Base-by-base conservation (phyloP, 2,797 vertebrate species). In the Cirrhinus molitorella region DNA sequence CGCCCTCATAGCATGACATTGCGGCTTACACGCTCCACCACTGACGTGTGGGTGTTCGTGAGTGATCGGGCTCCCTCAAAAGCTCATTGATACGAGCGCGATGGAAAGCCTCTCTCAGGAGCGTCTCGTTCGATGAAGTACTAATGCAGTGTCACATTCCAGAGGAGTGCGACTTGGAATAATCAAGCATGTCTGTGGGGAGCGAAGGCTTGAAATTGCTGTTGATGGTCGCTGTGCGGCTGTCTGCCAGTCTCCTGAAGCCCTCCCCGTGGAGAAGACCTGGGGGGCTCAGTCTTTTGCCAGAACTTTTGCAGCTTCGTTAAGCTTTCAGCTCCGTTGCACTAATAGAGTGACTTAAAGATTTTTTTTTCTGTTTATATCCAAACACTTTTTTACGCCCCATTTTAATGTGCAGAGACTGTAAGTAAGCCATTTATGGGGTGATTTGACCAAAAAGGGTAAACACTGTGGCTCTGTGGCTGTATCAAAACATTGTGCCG, bases 241-340 rank as follows among this genome's bases (percentile, higher is more conserved):
- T 37, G 49, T 76, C 65, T 85, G 84, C 73, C 79, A 81, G 47
- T 67, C 74, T 51, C 51, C 11, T 17, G 43, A 67, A 81, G 51
- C 37, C 79, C n/a, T n/a, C 77, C 83, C 83, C 5, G 66, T 55
- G 79, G 72, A 71, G 79, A 63, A 78, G 37, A 79, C 68, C 75
- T 66, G 59, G 40, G 70, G 70, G 65, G 37, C 80, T 43, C 9
- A 77, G 51, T 28, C 67, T 63, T 47, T 14, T 73, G 80, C 68
- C 49, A 83, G 80, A 79, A 86, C 80, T 86, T 83, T 55, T 45
- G 80, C 80, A 61, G 80, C 67, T 79, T 83, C 21, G 63, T 83
- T 86, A 86, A 82, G 84, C 80, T 55, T 59, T 13, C 53, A 40
- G 14, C 51, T 79, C 21, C 37, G 45, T 17, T 70, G 47, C 21